phyloP scores from a whole-genome alignment of 2,113 vertebrate species.

The Colossoma macropomum region DNA sequence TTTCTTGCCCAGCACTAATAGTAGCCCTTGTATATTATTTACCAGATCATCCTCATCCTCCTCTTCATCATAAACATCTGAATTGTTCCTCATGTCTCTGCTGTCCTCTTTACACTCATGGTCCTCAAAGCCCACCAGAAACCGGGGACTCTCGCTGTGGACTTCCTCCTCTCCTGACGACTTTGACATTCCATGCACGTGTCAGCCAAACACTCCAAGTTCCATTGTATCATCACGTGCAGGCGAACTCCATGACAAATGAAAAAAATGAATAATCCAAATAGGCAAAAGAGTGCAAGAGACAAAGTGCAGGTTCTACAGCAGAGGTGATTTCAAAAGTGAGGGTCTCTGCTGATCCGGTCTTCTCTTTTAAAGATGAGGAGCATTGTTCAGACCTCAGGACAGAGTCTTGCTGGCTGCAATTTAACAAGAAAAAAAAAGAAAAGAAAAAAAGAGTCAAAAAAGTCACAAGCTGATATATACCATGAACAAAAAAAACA shows the following conservation, averaged over 20 bases:
- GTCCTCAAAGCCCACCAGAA: slow-evolving; percentile 84
- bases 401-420: neutral
- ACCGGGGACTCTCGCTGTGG: slow-evolving; percentile 73
- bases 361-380: slow-evolving; percentile 18
- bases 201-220: slow-evolving; percentile 67
- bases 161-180: slow-evolving; percentile 69
- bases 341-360: neutral
- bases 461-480: neutral
- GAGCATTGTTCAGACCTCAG: slow-evolving; percentile 11
- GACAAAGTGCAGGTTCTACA: neutral
- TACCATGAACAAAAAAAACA: too few relatives aligned
- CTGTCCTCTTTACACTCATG: slow-evolving; percentile 78
- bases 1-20: too few relatives aligned
- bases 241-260: slow-evolving; percentile 42
- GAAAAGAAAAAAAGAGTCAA: neutral
- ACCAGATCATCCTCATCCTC: slow-evolving; percentile 53
- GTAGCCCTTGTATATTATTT: neutral
- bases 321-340: neutral
- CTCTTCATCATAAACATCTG: slow-evolving; percentile 50
- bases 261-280: neutral
- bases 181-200: slow-evolving; percentile 82
- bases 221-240: slow-evolving; percentile 45
- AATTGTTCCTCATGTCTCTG: slow-evolving; percentile 83
- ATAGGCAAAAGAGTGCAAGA: neutral
- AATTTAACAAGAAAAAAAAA: neutral